These are phyloP conservation scores for Orientallactaga bullata DNA, from an alignment of 2,113 vertebrate genomes.

Conservation along the genomic window DNA sequence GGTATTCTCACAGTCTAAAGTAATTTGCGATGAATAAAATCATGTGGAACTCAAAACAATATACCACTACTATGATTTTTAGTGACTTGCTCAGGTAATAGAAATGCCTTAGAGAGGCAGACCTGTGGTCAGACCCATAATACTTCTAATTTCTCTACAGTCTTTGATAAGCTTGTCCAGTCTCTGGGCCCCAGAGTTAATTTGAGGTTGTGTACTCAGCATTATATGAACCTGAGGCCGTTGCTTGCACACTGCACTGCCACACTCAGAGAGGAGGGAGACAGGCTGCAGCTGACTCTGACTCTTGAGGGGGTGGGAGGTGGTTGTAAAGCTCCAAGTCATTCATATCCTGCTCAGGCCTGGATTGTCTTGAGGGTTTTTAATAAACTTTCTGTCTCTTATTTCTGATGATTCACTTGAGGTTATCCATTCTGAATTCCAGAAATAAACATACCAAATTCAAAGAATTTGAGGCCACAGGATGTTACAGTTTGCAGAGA, in stretches of 20 bases:
- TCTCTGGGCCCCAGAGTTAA: not conserved
- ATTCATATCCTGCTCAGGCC: not conserved
- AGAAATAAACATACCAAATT: slow-evolving; percentile 62
- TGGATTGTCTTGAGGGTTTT: slow-evolving; percentile 7
- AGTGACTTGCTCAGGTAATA: not conserved
- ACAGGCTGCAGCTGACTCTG: not conserved
- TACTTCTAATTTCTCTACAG: not conserved
- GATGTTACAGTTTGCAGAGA: slow-evolving; percentile 51
- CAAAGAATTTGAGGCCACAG: slow-evolving; percentile 54
- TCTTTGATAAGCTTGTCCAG: not conserved
- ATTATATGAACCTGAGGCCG: not conserved
- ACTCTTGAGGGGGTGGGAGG: not conserved
- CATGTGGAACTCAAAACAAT: slow-evolving; percentile 6
- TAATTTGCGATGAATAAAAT: slow-evolving; percentile 27
- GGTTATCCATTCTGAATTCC: slow-evolving; percentile 65
- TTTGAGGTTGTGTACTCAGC: not conserved
- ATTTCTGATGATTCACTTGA: slow-evolving; percentile 46
- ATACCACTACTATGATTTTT: not conserved
- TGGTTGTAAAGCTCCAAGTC: not conserved
- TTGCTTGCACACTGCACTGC: not conserved
- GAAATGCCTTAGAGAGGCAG: not conserved
- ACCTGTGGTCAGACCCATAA: not conserved
- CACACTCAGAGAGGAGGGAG: not conserved
- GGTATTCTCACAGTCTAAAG: slow-evolving; percentile 3
- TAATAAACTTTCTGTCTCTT: slow-evolving; percentile 59